Percentiles rank a stretch among this genome's conserved stretches.
These are phyloP conservation scores for Synergus laeviventris DNA, from an alignment of 2,888 invertebrate species.

Conservation along the genomic window DNA sequence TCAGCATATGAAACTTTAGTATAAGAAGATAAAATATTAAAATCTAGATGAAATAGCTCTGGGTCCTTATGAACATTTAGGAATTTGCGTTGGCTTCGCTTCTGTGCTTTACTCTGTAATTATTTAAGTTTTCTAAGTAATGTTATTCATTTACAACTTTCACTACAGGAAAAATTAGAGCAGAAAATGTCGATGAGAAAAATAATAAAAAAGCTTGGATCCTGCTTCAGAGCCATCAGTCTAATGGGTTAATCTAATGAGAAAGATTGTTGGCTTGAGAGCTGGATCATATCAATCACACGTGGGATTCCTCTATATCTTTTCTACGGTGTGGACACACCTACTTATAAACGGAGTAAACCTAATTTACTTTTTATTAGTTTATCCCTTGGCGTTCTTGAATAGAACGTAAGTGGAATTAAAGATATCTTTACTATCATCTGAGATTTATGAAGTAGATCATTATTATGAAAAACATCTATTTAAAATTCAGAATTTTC, in stretches of 20 bases:
- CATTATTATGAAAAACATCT: not conserved
- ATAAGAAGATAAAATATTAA: not conserved
- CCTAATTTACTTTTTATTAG: not conserved
- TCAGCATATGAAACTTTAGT: conserved; percentile 4
- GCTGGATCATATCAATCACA: not conserved
- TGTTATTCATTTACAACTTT: not conserved
- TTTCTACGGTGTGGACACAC: not conserved
- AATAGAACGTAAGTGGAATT: not conserved
- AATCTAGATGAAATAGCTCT: not conserved
- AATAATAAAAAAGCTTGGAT: not conserved
- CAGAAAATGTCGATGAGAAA: not conserved
- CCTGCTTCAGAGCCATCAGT: not conserved
- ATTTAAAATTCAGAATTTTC: no score
- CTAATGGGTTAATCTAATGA: not conserved
- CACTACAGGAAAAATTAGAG: not conserved
- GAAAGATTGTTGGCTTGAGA: not conserved
- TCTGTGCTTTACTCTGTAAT: no score
- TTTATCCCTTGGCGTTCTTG: not conserved
- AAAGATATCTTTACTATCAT: not conserved
- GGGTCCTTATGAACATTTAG: not conserved
- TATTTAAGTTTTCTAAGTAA: no score
- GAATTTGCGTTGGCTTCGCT: not conserved
- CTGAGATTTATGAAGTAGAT: no score
- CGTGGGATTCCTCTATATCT: not conserved
- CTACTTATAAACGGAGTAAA: not conserved